Evolutionary conservation across 1,140 invertebrate genomes (phyloP).

Genomic region (Batillaria attramentaria): DNA sequence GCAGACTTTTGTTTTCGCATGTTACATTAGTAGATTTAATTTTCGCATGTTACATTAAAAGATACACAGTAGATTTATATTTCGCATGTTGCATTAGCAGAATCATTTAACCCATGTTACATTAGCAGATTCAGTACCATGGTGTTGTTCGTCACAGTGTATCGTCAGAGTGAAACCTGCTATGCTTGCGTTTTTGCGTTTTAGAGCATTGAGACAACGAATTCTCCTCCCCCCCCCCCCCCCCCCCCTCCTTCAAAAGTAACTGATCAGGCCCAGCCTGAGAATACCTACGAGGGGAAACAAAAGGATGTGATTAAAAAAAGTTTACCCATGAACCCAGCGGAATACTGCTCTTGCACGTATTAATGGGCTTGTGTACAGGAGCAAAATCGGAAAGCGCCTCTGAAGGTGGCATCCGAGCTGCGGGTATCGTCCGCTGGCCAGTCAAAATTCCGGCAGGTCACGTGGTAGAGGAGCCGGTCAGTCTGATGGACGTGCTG

Average conservation of each 20-base stretch:
- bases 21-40: neutral
- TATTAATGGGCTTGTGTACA: conserved; percentile 32
- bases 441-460: conserved; percentile 56
- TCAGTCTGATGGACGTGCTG: conserved; percentile 72
- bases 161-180: too few species aligned
- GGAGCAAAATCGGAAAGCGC: conserved; percentile 72
- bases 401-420: conserved; percentile 73
- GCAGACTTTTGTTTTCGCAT: neutral
- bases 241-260: too few species aligned
- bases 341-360: neutral
- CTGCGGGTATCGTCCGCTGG: conserved; percentile 69
- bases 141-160: too few species aligned
- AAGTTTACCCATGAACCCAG: neutral
- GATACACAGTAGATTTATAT: neutral
- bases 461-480: conserved; percentile 59
- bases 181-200: too few species aligned
- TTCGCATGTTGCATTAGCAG: neutral
- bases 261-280: too few species aligned
- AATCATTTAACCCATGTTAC: too few species aligned
- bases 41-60: too few species aligned
- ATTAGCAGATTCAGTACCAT: neutral
- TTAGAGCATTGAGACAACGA: too few species aligned
- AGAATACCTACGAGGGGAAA: neutral
- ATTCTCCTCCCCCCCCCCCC: too few species aligned
- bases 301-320: neutral